Conservation (phyloP, 1,140 invertebrate genomes). For the Chironomus tepperi region DNA sequence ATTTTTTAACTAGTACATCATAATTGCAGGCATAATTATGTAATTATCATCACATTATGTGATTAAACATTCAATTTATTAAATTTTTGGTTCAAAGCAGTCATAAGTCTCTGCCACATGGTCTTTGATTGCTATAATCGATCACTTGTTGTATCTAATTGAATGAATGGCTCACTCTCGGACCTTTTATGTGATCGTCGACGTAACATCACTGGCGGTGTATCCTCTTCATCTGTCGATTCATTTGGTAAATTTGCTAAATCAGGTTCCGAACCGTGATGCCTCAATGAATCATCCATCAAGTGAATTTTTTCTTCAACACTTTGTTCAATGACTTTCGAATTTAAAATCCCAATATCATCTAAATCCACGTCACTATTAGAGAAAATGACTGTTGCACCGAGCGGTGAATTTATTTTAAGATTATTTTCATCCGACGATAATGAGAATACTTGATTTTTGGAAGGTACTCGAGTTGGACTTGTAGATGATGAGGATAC, state of each 20-base stretch:
- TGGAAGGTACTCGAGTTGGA: constrained; percentile 26
- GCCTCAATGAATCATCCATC: constrained; percentile 36
- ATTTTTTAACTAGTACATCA: too few species aligned
- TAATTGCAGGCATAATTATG: too few species aligned
- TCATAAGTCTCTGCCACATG: not conserved
- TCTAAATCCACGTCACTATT: constrained; percentile 83
- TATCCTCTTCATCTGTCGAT: constrained; percentile 28
- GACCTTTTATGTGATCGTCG: constrained; percentile 40
- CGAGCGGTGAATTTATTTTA: constrained; percentile 40
- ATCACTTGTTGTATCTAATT: constrained; percentile 5
- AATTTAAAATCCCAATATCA: constrained; percentile 62
- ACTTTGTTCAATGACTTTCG: constrained; percentile 49
- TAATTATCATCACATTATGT: not conserved
- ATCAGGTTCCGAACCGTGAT: constrained; percentile 32
- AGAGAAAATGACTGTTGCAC: constrained; percentile 69
- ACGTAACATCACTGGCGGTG: not conserved
- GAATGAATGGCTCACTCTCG: constrained; percentile 40
- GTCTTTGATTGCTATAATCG: constrained; percentile 10
- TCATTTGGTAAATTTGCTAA: constrained; percentile 32
- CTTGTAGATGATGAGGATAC: not conserved
- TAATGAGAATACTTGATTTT: constrained; percentile 27
- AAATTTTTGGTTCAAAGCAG: constrained; percentile 1
- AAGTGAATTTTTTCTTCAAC: constrained; percentile 34
- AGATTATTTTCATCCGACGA: constrained; percentile 33
- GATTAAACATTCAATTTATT: not conserved